Conservation (phyloP, 1,140 invertebrate species). For the Zophobas morio region DNA sequence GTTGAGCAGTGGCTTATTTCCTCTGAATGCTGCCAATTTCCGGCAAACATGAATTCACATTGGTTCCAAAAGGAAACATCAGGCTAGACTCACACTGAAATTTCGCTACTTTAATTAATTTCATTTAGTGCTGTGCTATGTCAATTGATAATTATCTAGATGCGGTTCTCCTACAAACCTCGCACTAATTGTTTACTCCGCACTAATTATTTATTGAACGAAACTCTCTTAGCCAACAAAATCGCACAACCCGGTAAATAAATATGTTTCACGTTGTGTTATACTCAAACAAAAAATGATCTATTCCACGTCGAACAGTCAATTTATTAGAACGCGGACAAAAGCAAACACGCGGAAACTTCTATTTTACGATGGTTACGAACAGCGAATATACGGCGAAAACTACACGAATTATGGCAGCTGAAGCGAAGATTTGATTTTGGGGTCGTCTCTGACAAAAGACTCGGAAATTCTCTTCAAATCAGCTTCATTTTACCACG, state of each 20-base stretch:
- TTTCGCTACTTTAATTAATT: constrained; percentile 41
- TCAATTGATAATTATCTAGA: constrained; percentile 15
- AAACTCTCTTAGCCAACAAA: constrained; percentile 4
- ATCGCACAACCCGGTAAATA: constrained; percentile 26
- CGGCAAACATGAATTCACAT: constrained; percentile 40
- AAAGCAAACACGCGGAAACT: constrained; percentile 35
- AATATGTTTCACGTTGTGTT: constrained; percentile 39
- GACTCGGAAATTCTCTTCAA: constrained; percentile 22
- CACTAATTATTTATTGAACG: constrained; percentile 11
- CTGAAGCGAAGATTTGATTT: constrained; percentile 41
- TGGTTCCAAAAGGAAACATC: constrained; percentile 33
- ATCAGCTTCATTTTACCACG: constrained; percentile 35
- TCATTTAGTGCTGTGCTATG: constrained; percentile 24
- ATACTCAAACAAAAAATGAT: constrained; percentile 44
- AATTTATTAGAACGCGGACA: constrained; percentile 39
- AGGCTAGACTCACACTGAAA: constrained; percentile 10
- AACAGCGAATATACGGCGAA: constrained; percentile 13
- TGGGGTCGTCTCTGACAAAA: constrained; percentile 10
- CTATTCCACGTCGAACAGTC: constrained; percentile 8
- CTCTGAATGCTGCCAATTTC: constrained; percentile 46
- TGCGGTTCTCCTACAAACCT: constrained; percentile 11
- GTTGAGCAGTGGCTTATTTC: constrained; percentile 20
- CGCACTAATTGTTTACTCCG: constrained; percentile 26
- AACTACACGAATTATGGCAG: constrained; percentile 38
- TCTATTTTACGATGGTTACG: constrained; percentile 31